Percentiles rank a stretch among this genome's conserved stretches.
Conservation (phyloP, 2,888 invertebrate species). For the Latrodectus hesperus region DNA sequence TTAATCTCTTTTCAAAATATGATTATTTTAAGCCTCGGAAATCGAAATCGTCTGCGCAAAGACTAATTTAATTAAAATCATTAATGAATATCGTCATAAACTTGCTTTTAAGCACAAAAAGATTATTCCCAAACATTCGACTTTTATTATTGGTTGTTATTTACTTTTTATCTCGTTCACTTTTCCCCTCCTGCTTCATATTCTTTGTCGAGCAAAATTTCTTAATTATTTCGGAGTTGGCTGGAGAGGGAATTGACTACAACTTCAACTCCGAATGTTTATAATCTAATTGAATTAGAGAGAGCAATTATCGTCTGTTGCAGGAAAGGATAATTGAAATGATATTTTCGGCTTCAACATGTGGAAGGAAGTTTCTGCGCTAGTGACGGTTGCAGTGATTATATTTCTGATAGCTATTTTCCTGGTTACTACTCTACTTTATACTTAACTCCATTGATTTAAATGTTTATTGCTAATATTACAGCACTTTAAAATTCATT, state of each 20-base stretch:
- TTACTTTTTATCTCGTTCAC: background rate
- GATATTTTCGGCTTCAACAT: background rate
- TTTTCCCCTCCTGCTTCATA: background rate
- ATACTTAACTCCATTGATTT: no score
- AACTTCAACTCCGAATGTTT: background rate
- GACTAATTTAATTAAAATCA: no score
- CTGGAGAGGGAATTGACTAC: slow-evolving; percentile 11
- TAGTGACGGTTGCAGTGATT: no score
- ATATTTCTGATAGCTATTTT: no score
- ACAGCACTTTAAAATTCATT: no score
- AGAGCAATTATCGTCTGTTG: slow-evolving; percentile 55
- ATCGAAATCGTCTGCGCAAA: no score
- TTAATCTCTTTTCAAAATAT: no score
- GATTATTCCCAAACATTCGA: slow-evolving; percentile 27
- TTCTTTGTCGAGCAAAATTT: slow-evolving; percentile 22
- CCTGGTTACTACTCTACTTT: no score
- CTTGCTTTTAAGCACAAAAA: slow-evolving; percentile 9
- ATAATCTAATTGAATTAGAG: slow-evolving; percentile 59
- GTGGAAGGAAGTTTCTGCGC: background rate
- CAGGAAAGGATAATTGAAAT: background rate
- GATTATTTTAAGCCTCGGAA: no score
- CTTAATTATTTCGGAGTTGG: slow-evolving; percentile 63
- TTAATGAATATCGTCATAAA: no score
- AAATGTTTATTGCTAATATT: no score
- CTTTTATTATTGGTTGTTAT: slow-evolving; percentile 53